A percentile compares a stretch with the other conserved stretches of the same genome.
Conservation (phyloP, 2,797 vertebrate genomes). For the Rhincodon typus region DNA sequence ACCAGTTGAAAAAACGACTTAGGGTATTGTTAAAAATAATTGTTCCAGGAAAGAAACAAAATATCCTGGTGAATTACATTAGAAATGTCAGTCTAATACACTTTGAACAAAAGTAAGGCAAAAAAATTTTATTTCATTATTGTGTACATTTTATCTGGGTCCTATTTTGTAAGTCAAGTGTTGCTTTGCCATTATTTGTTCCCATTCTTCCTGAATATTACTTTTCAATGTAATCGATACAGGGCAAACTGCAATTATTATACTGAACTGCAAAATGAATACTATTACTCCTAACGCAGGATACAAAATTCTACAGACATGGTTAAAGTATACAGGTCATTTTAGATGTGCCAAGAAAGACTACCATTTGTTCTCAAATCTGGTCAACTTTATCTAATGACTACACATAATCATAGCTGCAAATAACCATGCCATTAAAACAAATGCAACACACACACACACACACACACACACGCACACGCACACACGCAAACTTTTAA, state of each 20-base stretch:
- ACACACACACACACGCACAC: background rate
- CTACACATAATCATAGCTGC: slow-evolving; percentile 45
- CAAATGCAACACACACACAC: slow-evolving; percentile 43
- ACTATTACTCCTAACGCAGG: slow-evolving; percentile 47
- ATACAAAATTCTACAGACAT: slow-evolving; percentile 51
- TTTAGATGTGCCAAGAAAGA: slow-evolving; percentile 45
- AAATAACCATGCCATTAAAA: slow-evolving; percentile 47
- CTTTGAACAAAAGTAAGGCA: slow-evolving; percentile 33
- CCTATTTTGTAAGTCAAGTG: slow-evolving; percentile 18
- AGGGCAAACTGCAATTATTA: slow-evolving; percentile 51
- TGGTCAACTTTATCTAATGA: slow-evolving; percentile 46
- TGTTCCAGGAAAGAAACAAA: slow-evolving; percentile 4
- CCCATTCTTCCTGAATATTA: slow-evolving; percentile 28
- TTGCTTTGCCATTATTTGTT: slow-evolving; percentile 11
- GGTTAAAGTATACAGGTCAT: slow-evolving; percentile 47
- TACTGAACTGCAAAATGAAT: slow-evolving; percentile 53
- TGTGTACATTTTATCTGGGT: slow-evolving; percentile 26
- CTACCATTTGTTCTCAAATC: slow-evolving; percentile 47
- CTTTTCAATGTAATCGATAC: slow-evolving; percentile 46
- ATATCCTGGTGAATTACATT: slow-evolving; percentile 25
- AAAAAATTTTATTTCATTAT: slow-evolving; percentile 16
- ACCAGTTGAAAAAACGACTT: slow-evolving; percentile 36
- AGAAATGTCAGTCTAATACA: slow-evolving; percentile 32
- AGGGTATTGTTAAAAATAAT: slow-evolving; percentile 11
- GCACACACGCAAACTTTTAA: slow-evolving; percentile 39